A percentile compares a stretch with the other conserved stretches of the same genome.
Evolutionary conservation across 2,888 invertebrate genomes (phyloP).

Genomic region (Cerastis leucographa): DNA sequence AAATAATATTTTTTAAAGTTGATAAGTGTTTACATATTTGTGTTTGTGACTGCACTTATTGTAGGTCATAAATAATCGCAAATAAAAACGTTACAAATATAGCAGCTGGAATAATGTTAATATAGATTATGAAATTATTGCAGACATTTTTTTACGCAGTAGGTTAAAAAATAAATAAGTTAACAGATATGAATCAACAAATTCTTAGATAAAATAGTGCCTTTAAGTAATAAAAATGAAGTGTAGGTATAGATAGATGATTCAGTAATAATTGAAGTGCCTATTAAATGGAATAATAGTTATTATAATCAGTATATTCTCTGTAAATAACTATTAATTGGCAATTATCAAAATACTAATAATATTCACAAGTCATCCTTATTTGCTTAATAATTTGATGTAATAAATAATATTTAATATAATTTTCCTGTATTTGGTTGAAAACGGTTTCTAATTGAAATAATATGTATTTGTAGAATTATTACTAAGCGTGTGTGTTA

Average conservation of each 20-base stretch:
- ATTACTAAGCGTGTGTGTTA: constrained; percentile 30
- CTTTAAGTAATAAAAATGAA: background rate
- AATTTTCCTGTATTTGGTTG: constrained; percentile 29
- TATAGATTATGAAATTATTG: constrained; percentile 5
- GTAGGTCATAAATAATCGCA: too few relatives aligned
- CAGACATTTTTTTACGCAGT: constrained; percentile 4
- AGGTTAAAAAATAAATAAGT: constrained; percentile 18
- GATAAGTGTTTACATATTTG: too few relatives aligned
- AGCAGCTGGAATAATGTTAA: constrained; percentile 2
- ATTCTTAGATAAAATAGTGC: background rate
- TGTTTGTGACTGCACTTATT: too few relatives aligned
- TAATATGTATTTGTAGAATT: constrained; percentile 26
- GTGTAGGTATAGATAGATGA: background rate
- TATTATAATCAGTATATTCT: constrained; percentile 1
- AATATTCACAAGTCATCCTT: constrained; percentile 15
- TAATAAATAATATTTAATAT: constrained; percentile 19
- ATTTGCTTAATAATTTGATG: constrained; percentile 27
- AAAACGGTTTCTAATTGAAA: constrained; percentile 13
- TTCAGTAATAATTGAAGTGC: constrained; percentile 20
- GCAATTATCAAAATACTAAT: constrained; percentile 12
- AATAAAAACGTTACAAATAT: constrained; percentile 14
- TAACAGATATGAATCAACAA: constrained; percentile 9
- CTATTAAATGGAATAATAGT: constrained; percentile 7
- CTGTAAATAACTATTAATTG: background rate
- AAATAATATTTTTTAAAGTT: too few relatives aligned